Conservation (phyloP, 2,888 invertebrate species). For the Alsophila aescularia region DNA sequence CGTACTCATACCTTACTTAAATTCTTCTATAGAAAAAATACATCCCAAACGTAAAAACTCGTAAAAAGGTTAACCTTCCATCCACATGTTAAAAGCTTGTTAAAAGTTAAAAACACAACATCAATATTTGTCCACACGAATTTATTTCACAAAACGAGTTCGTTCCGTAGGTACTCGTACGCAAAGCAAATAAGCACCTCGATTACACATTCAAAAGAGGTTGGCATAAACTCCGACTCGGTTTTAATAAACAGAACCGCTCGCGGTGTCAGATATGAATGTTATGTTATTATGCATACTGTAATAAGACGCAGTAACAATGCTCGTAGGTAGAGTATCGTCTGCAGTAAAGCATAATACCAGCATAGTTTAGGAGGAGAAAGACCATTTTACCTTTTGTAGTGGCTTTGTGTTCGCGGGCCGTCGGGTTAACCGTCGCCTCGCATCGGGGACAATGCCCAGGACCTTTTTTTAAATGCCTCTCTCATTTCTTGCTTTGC, state of each 20-base stretch:
- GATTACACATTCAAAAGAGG: slow-evolving; percentile 65
- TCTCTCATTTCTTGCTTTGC: slow-evolving; percentile 59
- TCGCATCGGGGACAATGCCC: slow-evolving; percentile 65
- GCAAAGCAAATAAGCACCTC: slow-evolving; percentile 58
- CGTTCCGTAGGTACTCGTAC: slow-evolving; percentile 32
- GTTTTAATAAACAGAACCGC: slow-evolving; percentile 65
- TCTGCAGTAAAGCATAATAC: slow-evolving; percentile 65
- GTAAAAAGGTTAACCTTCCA: slow-evolving; percentile 25
- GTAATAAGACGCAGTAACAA: slow-evolving; percentile 63
- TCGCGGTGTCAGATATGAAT: slow-evolving; percentile 66
- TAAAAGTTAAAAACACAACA: slow-evolving; percentile 42
- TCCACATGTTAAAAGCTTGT: slow-evolving; percentile 21
- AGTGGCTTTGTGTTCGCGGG: slow-evolving; percentile 72
- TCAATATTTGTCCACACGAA: slow-evolving; percentile 41
- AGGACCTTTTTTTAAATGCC: slow-evolving; percentile 69
- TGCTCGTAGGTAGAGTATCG: slow-evolving; percentile 41
- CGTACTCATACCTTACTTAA: background rate
- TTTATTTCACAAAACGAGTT: slow-evolving; percentile 45
- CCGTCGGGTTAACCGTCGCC: slow-evolving; percentile 72
- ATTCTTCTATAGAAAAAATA: background rate
- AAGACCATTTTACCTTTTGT: slow-evolving; percentile 75
- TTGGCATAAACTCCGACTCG: slow-evolving; percentile 39
- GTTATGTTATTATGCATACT: slow-evolving; percentile 67
- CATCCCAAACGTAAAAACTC: slow-evolving; percentile 8
- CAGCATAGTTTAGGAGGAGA: slow-evolving; percentile 66